Evolutionary conservation across 2,888 invertebrate genomes (phyloP), one percentile per base, ranked within the genome.

Genomic region (Sinentomon sp.): DNA sequence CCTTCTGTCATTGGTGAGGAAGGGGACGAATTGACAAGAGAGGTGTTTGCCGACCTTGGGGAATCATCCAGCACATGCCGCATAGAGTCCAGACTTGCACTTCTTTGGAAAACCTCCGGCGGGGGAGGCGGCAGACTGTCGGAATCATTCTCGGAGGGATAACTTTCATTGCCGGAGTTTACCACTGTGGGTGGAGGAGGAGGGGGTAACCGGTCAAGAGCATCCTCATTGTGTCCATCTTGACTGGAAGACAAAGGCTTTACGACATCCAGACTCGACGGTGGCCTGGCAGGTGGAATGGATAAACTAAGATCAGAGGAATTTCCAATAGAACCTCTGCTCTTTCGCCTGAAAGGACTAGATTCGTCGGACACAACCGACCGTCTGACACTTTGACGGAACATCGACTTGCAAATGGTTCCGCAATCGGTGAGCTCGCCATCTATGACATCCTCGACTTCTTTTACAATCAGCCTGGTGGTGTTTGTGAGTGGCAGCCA

Each of bases 401-500:
- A n/a, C n/a, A n/a, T n/a, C n/a, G n/a, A n/a, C n/a, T n/a, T n/a
- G n/a, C n/a, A 29, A 18, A 2, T 29, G 19, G 19, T 29, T 19
- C 5, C 23, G 10, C 17, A 17, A 14, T 22, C 27, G 18, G 9
- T 28, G 24, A 16, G 23, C 20, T 24, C 34, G 22, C 25, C 34
- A 25, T 28, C 38, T 10, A 25, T 32, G 23, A 25, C 36, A 39
- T 44, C 44, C 47, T 78, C 77, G 3, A 71, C 77, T 46, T 75
- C 80, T 51, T 83, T 80, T 48, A 82, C 82, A 36, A 85, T 57
- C 47, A 80, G 78, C 10, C 85, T 61, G 3, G 83, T 83, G 56
- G 82, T 83, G 49, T 76, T 75, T 3, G 85, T 85, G 40, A 83
- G 52, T 0, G 83, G 85, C 30, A 85, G 64, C 53, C 80, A 82